Conservation (phyloP, 2,888 invertebrate genomes). For the Melanostoma scalare region DNA sequence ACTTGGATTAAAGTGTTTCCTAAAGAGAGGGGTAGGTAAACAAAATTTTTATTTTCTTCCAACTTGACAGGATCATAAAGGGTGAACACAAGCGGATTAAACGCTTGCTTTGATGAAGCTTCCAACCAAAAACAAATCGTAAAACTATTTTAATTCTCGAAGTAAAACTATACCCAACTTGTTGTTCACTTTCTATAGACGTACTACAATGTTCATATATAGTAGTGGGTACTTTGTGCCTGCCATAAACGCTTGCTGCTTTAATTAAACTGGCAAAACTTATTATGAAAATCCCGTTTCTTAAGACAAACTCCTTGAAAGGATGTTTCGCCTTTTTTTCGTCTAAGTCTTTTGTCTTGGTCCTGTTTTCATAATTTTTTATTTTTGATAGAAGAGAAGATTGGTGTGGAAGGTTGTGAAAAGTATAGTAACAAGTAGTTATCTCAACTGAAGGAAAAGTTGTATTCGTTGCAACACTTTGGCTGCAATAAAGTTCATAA, state of each 20-base stretch:
- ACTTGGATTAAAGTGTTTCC: slow-evolving; percentile 41
- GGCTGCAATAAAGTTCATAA: slow-evolving; percentile 65
- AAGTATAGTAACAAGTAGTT: slow-evolving; percentile 51
- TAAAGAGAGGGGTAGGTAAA: not conserved
- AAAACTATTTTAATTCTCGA: slow-evolving; percentile 30
- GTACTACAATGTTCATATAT: no score
- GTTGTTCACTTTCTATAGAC: slow-evolving; percentile 3
- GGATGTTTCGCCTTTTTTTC: slow-evolving; percentile 17
- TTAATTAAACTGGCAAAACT: slow-evolving; percentile 71
- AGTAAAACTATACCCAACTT: slow-evolving; percentile 5
- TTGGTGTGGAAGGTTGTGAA: slow-evolving; percentile 9
- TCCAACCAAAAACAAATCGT: slow-evolving; percentile 12
- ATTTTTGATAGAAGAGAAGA: not conserved
- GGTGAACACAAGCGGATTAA: slow-evolving; percentile 58
- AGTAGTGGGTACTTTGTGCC: no score
- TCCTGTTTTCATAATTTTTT: slow-evolving; percentile 11
- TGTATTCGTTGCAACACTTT: slow-evolving; percentile 57
- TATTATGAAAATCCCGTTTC: slow-evolving; percentile 67
- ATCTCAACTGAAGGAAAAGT: slow-evolving; percentile 43
- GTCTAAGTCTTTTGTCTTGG: slow-evolving; percentile 8
- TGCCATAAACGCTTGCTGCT: slow-evolving; percentile 33
- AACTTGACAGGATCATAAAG: slow-evolving; percentile 55
- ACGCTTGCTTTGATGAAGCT: slow-evolving; percentile 23
- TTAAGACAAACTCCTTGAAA: slow-evolving; percentile 52
- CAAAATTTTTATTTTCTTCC: slow-evolving; percentile 15